Evolutionary conservation across 1,140 invertebrate species (phyloP).

Genomic region (Brachionus rubens): DNA sequence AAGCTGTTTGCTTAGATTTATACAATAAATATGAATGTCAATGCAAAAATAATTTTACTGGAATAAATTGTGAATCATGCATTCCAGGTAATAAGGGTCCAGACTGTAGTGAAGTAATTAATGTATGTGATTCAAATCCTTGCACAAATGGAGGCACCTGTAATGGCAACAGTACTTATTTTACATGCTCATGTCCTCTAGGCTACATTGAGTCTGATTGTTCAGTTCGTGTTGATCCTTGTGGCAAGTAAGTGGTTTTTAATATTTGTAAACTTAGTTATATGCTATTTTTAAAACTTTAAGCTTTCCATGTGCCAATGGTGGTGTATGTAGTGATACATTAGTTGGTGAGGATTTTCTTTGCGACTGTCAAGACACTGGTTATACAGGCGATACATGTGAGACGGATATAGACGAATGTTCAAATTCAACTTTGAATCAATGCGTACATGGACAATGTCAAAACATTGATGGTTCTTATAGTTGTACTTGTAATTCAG

Average conservation of each 20-base stretch:
- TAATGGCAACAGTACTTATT: slow-evolving; percentile 1
- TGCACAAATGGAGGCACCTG: slow-evolving; percentile 56
- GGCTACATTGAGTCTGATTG: slow-evolving; percentile 4
- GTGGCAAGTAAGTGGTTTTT: background rate
- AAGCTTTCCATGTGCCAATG: slow-evolving; percentile 53
- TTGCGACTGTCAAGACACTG: slow-evolving; percentile 48
- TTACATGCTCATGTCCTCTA: background rate
- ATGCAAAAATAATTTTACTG: slow-evolving; percentile 31
- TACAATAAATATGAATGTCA: slow-evolving; percentile 16
- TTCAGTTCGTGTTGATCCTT: background rate
- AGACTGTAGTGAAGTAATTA: slow-evolving; percentile 2
- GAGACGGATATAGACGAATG: slow-evolving; percentile 18
- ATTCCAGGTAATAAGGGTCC: slow-evolving; percentile 10
- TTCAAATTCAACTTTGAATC: background rate
- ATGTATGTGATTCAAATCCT: slow-evolving; percentile 50
- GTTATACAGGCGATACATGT: slow-evolving; percentile 24
- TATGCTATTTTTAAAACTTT: background rate
- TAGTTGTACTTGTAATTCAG: slow-evolving; percentile 46
- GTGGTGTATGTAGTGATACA: slow-evolving; percentile 52
- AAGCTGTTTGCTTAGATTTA: slow-evolving; percentile 69
- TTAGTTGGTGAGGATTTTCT: slow-evolving; percentile 49
- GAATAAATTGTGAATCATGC: slow-evolving; percentile 14
- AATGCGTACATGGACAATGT: slow-evolving; percentile 51
- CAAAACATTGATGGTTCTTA: slow-evolving; percentile 54
- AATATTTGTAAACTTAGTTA: background rate